phyloP scores from a whole-genome alignment of 37 sponge, comb jelly and placozoan species.

The Ephydatia muelleri region DNA sequence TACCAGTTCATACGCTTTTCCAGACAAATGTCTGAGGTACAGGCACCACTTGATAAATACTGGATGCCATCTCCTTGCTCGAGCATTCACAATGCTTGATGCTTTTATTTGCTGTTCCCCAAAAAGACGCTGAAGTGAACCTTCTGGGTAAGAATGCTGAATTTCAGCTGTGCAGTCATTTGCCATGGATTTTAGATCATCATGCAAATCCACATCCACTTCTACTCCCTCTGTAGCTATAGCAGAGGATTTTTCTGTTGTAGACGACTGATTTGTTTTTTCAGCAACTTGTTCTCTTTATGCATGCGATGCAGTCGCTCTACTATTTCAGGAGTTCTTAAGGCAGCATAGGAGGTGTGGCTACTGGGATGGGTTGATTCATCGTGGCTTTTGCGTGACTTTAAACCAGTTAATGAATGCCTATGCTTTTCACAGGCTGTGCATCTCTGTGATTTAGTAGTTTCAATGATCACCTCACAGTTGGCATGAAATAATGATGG shows the following conservation, averaged over 20 bases:
- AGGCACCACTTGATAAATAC: conserved; percentile 54
- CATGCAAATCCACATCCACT: conserved; percentile 20
- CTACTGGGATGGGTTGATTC: conserved; percentile 28
- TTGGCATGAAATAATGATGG: conserved; percentile 25
- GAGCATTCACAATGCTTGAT: neutral
- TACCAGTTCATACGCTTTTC: conserved; percentile 39
- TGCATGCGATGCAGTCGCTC: conserved; percentile 13
- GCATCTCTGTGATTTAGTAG: conserved; percentile 7
- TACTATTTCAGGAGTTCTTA: conserved; percentile 8
- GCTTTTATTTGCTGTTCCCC: conserved; percentile 36
- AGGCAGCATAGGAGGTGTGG: neutral
- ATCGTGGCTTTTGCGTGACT: neutral
- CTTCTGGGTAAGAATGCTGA: conserved; percentile 6
- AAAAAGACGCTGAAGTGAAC: conserved; percentile 26
- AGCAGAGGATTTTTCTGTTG: neutral
- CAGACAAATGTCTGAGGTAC: conserved; percentile 35
- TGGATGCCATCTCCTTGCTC: conserved; percentile 50
- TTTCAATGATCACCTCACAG: conserved; percentile 24
- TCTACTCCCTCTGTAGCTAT: conserved; percentile 5
- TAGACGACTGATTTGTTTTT: neutral
- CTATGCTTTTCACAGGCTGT: conserved; percentile 15
- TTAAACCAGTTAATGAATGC: conserved; percentile 11
- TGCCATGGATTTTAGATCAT: conserved; percentile 9
- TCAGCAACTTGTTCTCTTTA: conserved; percentile 16
- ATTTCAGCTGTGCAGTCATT: conserved; percentile 7